Conservation (phyloP, 2,797 vertebrate species). For the Poecilia gillii region DNA sequence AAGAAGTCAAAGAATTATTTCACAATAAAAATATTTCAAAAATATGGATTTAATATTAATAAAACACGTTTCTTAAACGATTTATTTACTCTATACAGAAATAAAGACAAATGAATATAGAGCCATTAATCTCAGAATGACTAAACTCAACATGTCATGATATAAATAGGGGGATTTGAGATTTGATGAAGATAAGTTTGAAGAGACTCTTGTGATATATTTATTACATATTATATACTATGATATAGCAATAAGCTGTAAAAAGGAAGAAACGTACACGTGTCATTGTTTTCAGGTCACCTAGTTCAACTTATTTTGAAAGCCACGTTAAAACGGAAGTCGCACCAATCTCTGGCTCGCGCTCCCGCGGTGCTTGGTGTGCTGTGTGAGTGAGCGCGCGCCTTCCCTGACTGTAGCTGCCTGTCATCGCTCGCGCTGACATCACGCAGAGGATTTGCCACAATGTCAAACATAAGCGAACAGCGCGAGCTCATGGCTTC, state of each 20-base stretch:
- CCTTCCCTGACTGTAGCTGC: conserved; percentile 42
- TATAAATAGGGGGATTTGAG: not conserved
- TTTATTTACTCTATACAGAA: not conserved
- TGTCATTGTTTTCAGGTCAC: not conserved
- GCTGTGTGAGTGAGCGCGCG: conserved; percentile 54
- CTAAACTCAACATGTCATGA: too few species aligned
- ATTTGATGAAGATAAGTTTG: not conserved
- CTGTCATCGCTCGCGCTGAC: conserved; percentile 60
- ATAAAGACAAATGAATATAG: not conserved
- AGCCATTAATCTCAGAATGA: too few species aligned
- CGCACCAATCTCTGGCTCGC: conserved; percentile 20
- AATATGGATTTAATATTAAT: not conserved
- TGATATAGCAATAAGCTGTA: too few species aligned
- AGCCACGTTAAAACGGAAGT: conserved; percentile 26
- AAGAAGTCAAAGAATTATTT: not conserved
- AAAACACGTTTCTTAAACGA: not conserved
- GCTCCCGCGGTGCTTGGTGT: conserved; percentile 58
- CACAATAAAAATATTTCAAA: not conserved
- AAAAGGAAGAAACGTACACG: not conserved
- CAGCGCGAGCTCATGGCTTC: conserved; percentile 65
- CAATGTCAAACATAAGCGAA: conserved; percentile 70
- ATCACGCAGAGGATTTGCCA: conserved; percentile 66
- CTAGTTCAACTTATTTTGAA: conserved; percentile 41
- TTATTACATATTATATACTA: too few species aligned
- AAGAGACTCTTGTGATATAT: too few species aligned